Base-by-base conservation (phyloP, 2,113 vertebrate species). In the Perca schrenkii region DNA sequence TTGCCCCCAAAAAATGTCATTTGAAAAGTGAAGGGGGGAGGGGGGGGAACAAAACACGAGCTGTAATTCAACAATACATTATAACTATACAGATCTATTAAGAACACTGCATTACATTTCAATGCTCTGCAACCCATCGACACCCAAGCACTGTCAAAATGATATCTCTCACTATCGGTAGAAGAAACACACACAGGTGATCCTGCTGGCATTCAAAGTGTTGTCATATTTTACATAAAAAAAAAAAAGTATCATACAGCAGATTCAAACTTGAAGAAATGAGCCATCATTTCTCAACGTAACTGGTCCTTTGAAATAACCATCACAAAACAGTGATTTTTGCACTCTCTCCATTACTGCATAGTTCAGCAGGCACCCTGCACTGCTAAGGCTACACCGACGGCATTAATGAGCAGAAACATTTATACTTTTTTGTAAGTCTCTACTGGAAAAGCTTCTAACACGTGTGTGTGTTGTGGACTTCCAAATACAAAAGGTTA, bases 331-430 rank as follows among this genome's bases (percentile, higher is more conserved):
- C 54, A 17, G 64, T 14, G 3, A 19, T 1, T 70, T 58, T 69
- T 43, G 66, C 77, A 57, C 67, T 28, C 72, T 6, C 1, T 58
- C 40, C 57, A 56, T 77, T 73, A 76, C 81, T 87, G 84, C 89
- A 90, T 88, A 89, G 89, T 79, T 91, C 84, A 82, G 85, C 91
- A 91, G 91, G 87, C 82, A 49, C 74, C 67, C 82, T 34, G 74
- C 85, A 14, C 77, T 86, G 88, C 84, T 87, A 84, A 84, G 84
- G 86, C 85, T 82, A 89, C 91, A 86, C 83, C 77, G 65, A 80
- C 21, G 54, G 63, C 34, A 12, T 53, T 62, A 50, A 82, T 14
- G 21, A 76, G 49, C 4, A 0, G 49, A 72, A 64, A 79, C 74
- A 3, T 8, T 3, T 46, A 0, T 21, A n/a, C 10, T 40, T 34